Evolutionary conservation across 2,797 vertebrate species (phyloP).

Genomic region (Mus minutoides): DNA sequence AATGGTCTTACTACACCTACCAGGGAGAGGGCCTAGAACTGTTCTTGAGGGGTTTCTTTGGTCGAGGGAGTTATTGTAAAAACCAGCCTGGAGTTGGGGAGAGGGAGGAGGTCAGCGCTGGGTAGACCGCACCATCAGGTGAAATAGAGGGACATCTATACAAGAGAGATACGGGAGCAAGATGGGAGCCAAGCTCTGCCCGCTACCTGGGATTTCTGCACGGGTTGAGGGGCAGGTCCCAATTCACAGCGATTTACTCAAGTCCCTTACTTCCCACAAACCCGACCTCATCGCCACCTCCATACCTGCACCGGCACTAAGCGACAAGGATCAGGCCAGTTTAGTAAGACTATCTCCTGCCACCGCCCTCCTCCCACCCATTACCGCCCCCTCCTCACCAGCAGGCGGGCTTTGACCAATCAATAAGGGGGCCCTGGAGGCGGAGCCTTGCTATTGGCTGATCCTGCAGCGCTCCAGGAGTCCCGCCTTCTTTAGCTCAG

Average conservation of each 20-base stretch:
- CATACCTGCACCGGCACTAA: neutral
- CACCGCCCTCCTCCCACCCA: neutral
- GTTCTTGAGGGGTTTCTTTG: conserved; percentile 1
- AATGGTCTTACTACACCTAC: neutral
- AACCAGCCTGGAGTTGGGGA: neutral
- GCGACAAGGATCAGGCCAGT: neutral
- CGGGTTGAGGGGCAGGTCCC: neutral
- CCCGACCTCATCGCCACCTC: neutral
- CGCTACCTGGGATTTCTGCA: neutral
- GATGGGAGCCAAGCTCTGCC: neutral
- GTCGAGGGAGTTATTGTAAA: neutral
- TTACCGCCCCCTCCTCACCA: neutral
- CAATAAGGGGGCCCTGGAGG: neutral
- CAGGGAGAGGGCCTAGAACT: neutral
- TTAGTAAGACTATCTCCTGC: neutral
- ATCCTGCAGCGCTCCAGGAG: conserved; percentile 12
- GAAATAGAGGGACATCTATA: neutral
- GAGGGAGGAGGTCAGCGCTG: neutral
- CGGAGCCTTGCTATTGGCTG: conserved; percentile 68
- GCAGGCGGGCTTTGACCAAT: conserved; percentile 65
- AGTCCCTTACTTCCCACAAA: neutral
- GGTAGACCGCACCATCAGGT: neutral
- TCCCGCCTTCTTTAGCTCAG: conserved; percentile 65
- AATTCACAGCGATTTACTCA: neutral
- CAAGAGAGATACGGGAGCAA: neutral